Evolutionary conservation across 2,113 vertebrate species (phyloP).

Genomic region (Antigone vipio): DNA sequence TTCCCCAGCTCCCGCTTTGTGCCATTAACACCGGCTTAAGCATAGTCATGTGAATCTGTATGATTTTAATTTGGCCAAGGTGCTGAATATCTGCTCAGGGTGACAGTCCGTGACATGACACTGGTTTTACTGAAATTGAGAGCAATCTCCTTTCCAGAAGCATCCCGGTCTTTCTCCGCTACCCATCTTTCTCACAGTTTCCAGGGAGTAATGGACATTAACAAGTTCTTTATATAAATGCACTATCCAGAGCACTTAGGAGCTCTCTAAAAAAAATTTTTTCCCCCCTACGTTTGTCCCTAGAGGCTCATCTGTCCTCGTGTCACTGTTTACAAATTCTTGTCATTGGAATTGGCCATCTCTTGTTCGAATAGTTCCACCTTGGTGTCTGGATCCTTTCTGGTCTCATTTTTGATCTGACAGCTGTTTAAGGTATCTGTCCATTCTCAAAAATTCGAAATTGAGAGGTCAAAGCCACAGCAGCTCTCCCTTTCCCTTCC

Average conservation of each 20-base stretch:
- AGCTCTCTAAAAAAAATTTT: not conserved
- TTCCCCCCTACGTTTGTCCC: not conserved
- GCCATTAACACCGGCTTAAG: not conserved
- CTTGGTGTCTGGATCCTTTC: not conserved
- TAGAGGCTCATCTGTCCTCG: not conserved
- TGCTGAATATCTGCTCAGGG: not conserved
- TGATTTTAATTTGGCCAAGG: accelerated
- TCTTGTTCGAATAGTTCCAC: not conserved
- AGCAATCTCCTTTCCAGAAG: not conserved
- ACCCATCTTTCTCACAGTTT: not conserved
- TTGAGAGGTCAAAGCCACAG: not conserved
- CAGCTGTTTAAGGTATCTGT: not conserved
- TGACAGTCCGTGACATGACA: not conserved
- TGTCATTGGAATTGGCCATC: not conserved
- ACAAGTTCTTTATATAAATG: not conserved
- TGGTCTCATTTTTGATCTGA: not conserved
- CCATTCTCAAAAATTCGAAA: not conserved
- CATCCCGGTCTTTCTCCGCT: not conserved
- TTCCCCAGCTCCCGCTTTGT: not conserved
- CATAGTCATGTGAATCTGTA: not conserved
- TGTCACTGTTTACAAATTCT: not conserved
- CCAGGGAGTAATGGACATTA: not conserved
- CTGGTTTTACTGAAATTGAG: not conserved
- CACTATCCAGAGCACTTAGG: not conserved
- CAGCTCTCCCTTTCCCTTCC: not conserved